Base-by-base conservation (phyloP, 2,113 vertebrate genomes). In the Pygathrix nemaeus region DNA sequence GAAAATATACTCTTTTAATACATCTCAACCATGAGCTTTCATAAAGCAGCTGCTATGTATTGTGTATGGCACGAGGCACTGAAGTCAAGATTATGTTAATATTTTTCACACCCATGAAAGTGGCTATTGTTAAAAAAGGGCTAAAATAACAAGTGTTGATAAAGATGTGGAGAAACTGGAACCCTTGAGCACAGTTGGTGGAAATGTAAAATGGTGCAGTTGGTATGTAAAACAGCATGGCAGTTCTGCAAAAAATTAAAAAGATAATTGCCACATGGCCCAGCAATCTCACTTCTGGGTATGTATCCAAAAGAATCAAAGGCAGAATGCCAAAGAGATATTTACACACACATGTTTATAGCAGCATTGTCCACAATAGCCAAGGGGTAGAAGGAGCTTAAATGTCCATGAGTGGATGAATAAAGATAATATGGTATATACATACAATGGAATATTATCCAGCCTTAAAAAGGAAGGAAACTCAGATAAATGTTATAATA, bases 31-130 rank as follows among this genome's bases (percentile, higher is more conserved):
- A 61, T 27, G 73, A 68, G 10, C 20, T 93, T 78, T 81, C 72
- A 80, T 52, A 96, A 81, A 88, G 50, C 23, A 96, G 84, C 50
- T 68, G 35, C 27, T 93, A 75, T 93, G 23, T n/a, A 20, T n/a
- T 88, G 11, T 17, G 9, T 38, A 88, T 10, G 78, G 32, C 35
- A 55, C 5, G 92, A 94, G 30, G 50, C 11, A 50, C 35, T 45
- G 3, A 75, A 76, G 40, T 64, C 21, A 93, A 94, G 87, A 73
- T 64, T 64, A 73, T 30, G 20, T 57, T 61, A 90, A 43, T 59
- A 68, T 5, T 78, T 50, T 50, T 91, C 45, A 45, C 8, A 73
- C 6, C 21, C 30, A 83, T 40, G 25, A 66, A n/a, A 40, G 94
- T 32, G 12, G 12, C 14, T 81, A 80, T 9, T 84, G 86, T 50